Evolutionary conservation across 1,140 invertebrate genomes (phyloP), one percentile per base, ranked within the genome.

Genomic region (Anastrepha obliqua): DNA sequence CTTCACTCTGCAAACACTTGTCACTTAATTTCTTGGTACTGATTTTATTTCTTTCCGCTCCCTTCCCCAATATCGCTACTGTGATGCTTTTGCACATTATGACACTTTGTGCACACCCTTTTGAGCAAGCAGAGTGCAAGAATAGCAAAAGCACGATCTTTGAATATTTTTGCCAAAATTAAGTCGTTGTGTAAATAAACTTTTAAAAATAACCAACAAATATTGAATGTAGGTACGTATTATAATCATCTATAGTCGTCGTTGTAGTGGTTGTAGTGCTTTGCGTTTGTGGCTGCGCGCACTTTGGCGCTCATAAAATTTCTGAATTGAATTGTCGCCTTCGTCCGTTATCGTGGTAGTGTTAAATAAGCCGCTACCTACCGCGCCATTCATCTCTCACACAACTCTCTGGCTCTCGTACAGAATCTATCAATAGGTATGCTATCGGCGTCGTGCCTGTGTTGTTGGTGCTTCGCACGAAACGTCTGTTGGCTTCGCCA

Each of bases 141-240:
- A 20, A 67, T 6, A 67, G 9, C 64, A 11, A 67, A 8, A 67
- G 7, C 64, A 67, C 64, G 64, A 67, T 67, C 64, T 42, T 47
- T 74, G 67, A 29, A 74, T 74, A 74, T 74, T 74, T 74, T 74
- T 17, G 42, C 42, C 67, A 74, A 74, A 74, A 74, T 74, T 74
- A 74, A 74, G 42, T 74, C 67, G 67, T 42, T 74, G 42, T 74
- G 67, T 74, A 47, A 47, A 47, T 74, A 74, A 74, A 74, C 67
- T 74, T 47, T 74, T 44, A 17, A 47, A 74, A 74, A 47, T 74
- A 74, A 13, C 42, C 67, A 47, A 42, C 67, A 74, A 74, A 47
- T 74, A 47, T 74, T 74, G 67, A 17, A 17, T 17, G 13, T 74
- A 4, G 13, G 2, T 17, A 47, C 15, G 11, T 44, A 13, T 6